phyloP scores from a whole-genome alignment of 2,113 vertebrate species.

The Lophius piscatorius region DNA sequence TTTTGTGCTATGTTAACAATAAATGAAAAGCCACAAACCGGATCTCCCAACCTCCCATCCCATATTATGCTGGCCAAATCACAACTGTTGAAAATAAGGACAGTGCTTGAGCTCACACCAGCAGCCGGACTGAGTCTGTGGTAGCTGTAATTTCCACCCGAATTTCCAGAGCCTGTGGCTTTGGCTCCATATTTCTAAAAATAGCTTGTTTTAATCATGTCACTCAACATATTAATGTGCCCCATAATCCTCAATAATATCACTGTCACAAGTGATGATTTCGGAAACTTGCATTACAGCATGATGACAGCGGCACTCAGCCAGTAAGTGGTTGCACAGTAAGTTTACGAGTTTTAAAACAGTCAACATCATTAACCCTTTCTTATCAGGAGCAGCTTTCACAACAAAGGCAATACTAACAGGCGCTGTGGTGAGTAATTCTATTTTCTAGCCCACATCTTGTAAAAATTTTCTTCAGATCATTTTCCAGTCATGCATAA shows the following conservation, averaged over 20 bases:
- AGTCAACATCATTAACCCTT: not conserved
- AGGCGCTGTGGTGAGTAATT: conserved; percentile 15
- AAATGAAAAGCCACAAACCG: conserved; percentile 30
- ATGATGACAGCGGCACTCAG: too few relatives aligned
- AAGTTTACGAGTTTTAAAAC: not conserved
- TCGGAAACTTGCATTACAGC: conserved; percentile 6
- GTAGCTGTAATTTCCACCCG: conserved; percentile 47
- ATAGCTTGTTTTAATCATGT: conserved; percentile 59
- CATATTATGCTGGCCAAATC: conserved; percentile 31
- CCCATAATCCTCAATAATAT: conserved; percentile 67
- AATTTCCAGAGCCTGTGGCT: conserved; percentile 39
- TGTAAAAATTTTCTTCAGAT: conserved; percentile 41
- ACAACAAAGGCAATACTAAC: conserved; percentile 4
- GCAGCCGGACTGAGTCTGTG: conserved; percentile 27
- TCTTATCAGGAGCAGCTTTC: not conserved
- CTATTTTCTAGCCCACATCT: conserved; percentile 3
- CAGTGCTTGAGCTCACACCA: conserved; percentile 27
- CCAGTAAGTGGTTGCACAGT: not conserved
- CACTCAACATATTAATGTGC: conserved; percentile 58
- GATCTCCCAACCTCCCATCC: not conserved
- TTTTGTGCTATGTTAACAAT: conserved; percentile 22
- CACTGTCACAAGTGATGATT: conserved; percentile 56
- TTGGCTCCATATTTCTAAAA: conserved; percentile 39
- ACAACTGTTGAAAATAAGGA: conserved; percentile 40
- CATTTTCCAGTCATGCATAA: conserved; percentile 29